These are phyloP conservation scores for Glyphotaelius pellucidus DNA, from an alignment of 2,888 invertebrate genomes.

Conservation along the genomic window DNA sequence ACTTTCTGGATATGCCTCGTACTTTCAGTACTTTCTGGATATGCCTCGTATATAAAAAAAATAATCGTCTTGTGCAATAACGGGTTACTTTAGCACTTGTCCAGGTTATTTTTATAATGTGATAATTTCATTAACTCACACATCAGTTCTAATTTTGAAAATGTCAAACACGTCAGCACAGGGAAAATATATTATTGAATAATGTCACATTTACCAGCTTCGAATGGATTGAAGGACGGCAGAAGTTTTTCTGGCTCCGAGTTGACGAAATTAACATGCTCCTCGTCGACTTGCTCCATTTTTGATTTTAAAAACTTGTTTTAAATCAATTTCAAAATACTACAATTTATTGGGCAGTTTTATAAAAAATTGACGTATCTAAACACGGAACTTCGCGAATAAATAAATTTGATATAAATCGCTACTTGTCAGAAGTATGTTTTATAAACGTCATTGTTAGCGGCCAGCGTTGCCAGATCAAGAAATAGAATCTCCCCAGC, in stretches of 20 bases:
- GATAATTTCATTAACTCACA: too few species aligned
- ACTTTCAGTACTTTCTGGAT: too few species aligned
- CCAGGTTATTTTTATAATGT: too few species aligned
- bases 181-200: too few species aligned
- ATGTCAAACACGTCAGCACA: conserved; percentile 27
- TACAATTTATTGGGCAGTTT: not conserved
- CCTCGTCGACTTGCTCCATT: conserved; percentile 60
- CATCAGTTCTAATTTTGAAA: too few species aligned
- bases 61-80: too few species aligned
- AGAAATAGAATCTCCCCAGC: too few species aligned
- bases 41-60: too few species aligned
- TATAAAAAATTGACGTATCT: not conserved
- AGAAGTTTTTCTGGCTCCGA: conserved; percentile 61
- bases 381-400: not conserved
- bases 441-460: not conserved
- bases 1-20: too few species aligned
- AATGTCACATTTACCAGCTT: conserved; percentile 53
- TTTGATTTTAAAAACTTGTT: not conserved
- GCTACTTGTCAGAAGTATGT: not conserved
- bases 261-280: conserved; percentile 59
- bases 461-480: too few species aligned
- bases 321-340: not conserved
- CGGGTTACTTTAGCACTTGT: too few species aligned
- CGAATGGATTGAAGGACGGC: conserved; percentile 62
- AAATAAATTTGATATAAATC: not conserved